Evolutionary conservation across 1,140 invertebrate genomes (phyloP).

Genomic region (Cotesia typhae): DNA sequence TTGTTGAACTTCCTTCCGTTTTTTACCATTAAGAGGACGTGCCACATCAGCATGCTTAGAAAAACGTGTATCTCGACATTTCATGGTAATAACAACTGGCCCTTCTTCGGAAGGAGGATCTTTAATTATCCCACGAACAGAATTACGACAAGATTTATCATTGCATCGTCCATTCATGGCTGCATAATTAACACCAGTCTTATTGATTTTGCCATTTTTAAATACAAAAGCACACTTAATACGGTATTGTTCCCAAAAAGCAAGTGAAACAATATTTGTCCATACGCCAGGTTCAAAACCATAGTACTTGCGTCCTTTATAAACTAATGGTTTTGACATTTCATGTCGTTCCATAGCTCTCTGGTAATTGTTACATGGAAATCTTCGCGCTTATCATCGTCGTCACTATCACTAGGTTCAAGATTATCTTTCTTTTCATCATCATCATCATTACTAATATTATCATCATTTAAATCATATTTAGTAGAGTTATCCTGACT

Average conservation of each 20-base stretch:
- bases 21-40: too few relatives aligned
- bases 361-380: background rate
- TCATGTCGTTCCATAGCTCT: constrained; percentile 3
- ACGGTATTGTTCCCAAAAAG: constrained; percentile 3
- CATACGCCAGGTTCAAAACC: constrained; percentile 1
- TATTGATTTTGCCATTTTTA: background rate
- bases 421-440: background rate
- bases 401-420: background rate
- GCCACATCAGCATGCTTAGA: background rate
- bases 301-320: background rate
- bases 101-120: too few relatives aligned
- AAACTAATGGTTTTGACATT: background rate
- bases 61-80: constrained; percentile 11
- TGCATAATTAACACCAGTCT: background rate
- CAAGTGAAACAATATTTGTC: constrained; percentile 5
- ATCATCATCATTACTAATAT: background rate
- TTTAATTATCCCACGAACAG: background rate
- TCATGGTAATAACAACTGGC: too few relatives aligned
- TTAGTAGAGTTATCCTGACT: background rate
- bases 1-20: too few relatives aligned
- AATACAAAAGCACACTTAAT: constrained; percentile 1
- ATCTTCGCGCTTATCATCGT: background rate
- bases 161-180: background rate
- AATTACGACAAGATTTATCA: background rate
- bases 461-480: constrained; percentile 1